Evolutionary conservation across 2,888 invertebrate genomes (phyloP), one percentile per base, ranked within the genome.

Genomic region (Deroplatys truncata): DNA sequence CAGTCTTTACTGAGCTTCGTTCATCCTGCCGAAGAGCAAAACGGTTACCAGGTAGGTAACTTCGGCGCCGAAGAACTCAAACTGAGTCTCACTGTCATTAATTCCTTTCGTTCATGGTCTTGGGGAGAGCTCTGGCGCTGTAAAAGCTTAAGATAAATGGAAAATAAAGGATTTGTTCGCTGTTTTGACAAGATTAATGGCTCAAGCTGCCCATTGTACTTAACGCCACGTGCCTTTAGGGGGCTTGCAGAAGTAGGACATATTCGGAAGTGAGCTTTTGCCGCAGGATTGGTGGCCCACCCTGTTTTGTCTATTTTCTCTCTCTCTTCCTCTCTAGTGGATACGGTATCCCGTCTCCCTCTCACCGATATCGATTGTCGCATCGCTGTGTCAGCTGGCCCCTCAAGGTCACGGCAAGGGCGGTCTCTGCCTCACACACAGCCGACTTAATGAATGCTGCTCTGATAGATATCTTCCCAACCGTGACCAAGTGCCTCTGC

Each of bases 291-390:
- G 84, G 31, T 29, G 84, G 84, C 28, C 28, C 29, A 31, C 29
- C 84, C 31, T 28, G 31, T 29, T 29, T 31, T 28, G 31, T 29
- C 84, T 31, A 16, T 31, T 28, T 16, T 25, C 88, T 88, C 90
- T 90, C 90, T 25, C 88, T 31, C 20, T 85, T 25, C 86, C 91
- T 91, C 84, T 91, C 91, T 91, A 91, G 89, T 72, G 56, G 56
- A 72, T 72, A 72, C 56, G 56, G 56, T 72, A 72, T 72, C 56
- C 56, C 56, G 56, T 72, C 56, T 72, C 56, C 56, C 56, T 72
- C 56, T 72, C 56, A 72, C 56, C 56, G 56, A 91, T 92, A 92
- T 92, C 92, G 92, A 93, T 93, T 93, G 92, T 92, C 93, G 93
- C 93, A 92, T 92, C 91, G 92, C 91, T 91, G 49, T 28, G 88